phyloP scores from a whole-genome alignment of 2,888 invertebrate genomes.

The Atherix ibis region DNA sequence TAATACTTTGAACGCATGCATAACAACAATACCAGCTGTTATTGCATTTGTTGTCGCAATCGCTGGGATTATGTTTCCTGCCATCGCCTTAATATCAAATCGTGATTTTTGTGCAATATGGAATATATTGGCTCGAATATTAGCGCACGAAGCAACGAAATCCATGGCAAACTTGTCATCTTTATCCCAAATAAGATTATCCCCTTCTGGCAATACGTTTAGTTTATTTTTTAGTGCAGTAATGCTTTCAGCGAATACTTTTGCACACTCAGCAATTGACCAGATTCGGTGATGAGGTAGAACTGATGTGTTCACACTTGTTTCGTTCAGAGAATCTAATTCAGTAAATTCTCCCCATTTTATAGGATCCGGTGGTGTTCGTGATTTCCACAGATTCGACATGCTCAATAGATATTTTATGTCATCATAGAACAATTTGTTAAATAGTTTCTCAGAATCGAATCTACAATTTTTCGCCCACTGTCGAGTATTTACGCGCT shows the following conservation, averaged over 20 bases:
- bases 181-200: constrained; percentile 91
- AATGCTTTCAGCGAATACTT: constrained; percentile 54
- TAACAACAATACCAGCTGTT: constrained; percentile 87
- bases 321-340: constrained; percentile 35
- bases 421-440: constrained; percentile 88
- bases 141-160: constrained; percentile 91
- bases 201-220: constrained; percentile 36
- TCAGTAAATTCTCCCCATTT: constrained; percentile 51
- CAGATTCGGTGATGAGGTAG: constrained; percentile 63
- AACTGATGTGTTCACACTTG: constrained; percentile 37
- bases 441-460: constrained; percentile 70
- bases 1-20: constrained; percentile 69
- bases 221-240: constrained; percentile 44
- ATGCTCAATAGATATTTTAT: constrained; percentile 87
- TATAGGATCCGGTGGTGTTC: constrained; percentile 70
- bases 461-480: constrained; percentile 82
- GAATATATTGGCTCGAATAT: constrained; percentile 82
- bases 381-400: constrained; percentile 88
- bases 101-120: constrained; percentile 72
- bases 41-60: constrained; percentile 99
- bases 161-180: constrained; percentile 88
- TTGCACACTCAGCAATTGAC: constrained; percentile 59
- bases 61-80: constrained; percentile 98
- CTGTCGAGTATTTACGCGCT: constrained; percentile 57
- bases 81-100: constrained; percentile 97